Percentiles rank a stretch among this genome's conserved stretches.
Conservation (phyloP, 35 echinoderm and acorn worm species). For the Hemicentrotus pulcherrimus region DNA sequence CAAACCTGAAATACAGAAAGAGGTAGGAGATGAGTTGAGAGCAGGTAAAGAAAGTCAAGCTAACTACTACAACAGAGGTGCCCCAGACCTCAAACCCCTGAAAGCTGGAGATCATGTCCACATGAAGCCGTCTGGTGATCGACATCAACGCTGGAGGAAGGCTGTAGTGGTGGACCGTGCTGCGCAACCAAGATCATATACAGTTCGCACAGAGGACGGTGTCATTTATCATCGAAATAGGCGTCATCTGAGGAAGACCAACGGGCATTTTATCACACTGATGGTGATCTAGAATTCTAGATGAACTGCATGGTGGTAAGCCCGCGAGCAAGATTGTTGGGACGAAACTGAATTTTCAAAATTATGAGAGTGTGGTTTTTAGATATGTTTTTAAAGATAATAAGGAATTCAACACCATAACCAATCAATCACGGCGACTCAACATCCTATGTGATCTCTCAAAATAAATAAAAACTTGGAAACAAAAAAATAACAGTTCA, state of each 20-base stretch:
- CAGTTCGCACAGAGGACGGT: not conserved
- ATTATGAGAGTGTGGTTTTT: too few species aligned
- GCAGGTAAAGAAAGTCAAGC: constrained; percentile 45
- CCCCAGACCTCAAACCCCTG: constrained; percentile 49
- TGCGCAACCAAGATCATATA: not conserved
- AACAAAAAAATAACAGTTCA: too few species aligned
- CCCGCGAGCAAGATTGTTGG: too few species aligned
- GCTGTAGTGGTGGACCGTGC: constrained; percentile 2
- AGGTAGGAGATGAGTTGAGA: not conserved
- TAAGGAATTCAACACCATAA: too few species aligned
- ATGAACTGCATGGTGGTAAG: too few species aligned
- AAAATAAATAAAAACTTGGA: too few species aligned
- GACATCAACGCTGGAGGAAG: not conserved
- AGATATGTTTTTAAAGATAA: too few species aligned
- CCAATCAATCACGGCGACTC: too few species aligned
- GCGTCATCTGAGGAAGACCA: not conserved
- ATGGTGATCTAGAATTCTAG: too few species aligned
- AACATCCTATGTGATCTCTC: too few species aligned
- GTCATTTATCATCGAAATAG: not conserved
- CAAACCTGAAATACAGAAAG: not conserved
- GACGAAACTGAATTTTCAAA: too few species aligned
- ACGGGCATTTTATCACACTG: too few species aligned
- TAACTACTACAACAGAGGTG: constrained; percentile 54
- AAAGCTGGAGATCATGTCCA: constrained; percentile 58
- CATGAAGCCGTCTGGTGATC: constrained; percentile 45